A percentile compares a stretch with the other conserved stretches of the same genome.
These are phyloP conservation scores for Eleutherodactylus coqui DNA, from an alignment of 2,797 vertebrate genomes.

Conservation along the genomic window DNA sequence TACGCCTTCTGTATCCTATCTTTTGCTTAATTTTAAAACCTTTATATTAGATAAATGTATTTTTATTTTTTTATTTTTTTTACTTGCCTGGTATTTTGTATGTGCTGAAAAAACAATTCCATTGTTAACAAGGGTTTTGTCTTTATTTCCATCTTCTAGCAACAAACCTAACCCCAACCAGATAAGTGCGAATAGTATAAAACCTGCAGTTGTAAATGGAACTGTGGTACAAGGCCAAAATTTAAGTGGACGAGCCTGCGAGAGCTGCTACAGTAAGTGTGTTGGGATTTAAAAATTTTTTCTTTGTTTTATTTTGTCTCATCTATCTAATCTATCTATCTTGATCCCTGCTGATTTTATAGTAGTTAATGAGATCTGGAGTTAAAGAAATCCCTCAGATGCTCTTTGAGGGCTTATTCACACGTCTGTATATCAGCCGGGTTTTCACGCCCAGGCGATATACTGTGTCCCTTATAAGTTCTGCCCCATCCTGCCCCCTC, in stretches of 20 bases:
- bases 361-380: too few species aligned
- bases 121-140: background rate
- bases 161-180: constrained; percentile 99
- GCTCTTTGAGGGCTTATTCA: too few species aligned
- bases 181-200: constrained; percentile 89
- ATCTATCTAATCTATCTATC: background rate
- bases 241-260: constrained; percentile 87
- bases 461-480: too few species aligned
- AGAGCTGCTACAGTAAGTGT: constrained; percentile 97
- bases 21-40: too few species aligned
- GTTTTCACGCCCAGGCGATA: too few species aligned
- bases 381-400: background rate
- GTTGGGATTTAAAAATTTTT: too few species aligned
- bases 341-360: background rate
- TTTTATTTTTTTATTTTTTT: too few species aligned
- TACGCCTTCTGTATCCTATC: background rate
- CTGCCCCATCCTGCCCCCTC: too few species aligned
- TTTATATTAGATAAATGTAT: too few species aligned
- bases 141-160: constrained; percentile 75
- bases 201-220: constrained; percentile 91
- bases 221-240: constrained; percentile 81
- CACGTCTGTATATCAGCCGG: too few species aligned
- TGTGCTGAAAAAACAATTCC: background rate
- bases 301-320: background rate
- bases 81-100: too few species aligned